Base-by-base conservation (phyloP, 2,113 vertebrate genomes). In the Gallinago paraguaiae region DNA sequence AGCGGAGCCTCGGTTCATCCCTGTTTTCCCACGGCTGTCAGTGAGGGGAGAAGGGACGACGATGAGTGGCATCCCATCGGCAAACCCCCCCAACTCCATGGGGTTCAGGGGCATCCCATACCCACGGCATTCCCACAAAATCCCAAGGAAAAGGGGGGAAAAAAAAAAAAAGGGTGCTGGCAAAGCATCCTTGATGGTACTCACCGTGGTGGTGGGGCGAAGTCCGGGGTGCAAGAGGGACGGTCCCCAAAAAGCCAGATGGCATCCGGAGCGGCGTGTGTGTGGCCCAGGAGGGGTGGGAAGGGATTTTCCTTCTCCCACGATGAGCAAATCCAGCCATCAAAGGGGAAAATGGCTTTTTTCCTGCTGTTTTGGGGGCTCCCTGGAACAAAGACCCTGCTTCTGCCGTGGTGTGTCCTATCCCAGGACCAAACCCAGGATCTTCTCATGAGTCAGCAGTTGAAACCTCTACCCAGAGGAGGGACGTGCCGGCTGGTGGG, bases 221-320 rank as follows among this genome's bases (percentile, higher is more conserved):
- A 61, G 39, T 1, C 27, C 2, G 0, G 17, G 0, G 24, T 4
- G 17, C 4, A 1, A 37, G 50, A 53, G 30, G 64, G 13, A 59
- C 13, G 2, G 39, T 14, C 31, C 41, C 54, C 14, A 5, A 27
- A 45, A 15, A 19, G 57, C 43, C 0, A 0, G 64, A 28, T 0
- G 2, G 50, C 27, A 8, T 6, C 56, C 3, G 13, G 27, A 51
- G 43, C 6, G 0, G 35, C 1, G 0, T 0, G 4, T 3, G 3
- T 2, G 2, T 1, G 13, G 25, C 50, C 43, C 69, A 33, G 50
- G 50, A 33, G 18, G 45, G 37, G 33, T 2, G 24, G 45, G 45
- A 54, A 27, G 43, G 69, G 23, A 28, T 4, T 12, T 57, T 50
- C 63, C 27, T 54, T 28, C 4, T 61, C 61, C 23, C 35, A 13